phyloP scores from a whole-genome alignment of 2,113 vertebrate genomes.

The Hippoglossus stenolepis region DNA sequence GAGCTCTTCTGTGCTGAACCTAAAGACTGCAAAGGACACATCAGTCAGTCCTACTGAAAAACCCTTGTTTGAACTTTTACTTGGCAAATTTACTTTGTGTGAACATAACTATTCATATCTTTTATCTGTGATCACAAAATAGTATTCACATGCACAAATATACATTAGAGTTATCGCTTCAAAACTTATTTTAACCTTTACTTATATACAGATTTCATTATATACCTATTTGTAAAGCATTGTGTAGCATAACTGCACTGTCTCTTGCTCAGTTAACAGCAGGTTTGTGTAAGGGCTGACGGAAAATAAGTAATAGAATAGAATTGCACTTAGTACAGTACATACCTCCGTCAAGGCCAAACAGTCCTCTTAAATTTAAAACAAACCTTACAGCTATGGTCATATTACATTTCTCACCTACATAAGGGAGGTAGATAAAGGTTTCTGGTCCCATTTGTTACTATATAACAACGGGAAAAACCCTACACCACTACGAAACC shows the following conservation, averaged over 20 bases:
- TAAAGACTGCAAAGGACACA: conserved; percentile 79
- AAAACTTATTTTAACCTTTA: background rate
- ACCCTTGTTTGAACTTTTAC: too few relatives aligned
- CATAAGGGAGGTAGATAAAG: too few relatives aligned
- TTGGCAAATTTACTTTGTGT: too few relatives aligned
- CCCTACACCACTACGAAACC: too few relatives aligned
- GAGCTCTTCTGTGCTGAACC: conserved; percentile 86
- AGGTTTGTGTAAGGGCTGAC: background rate
- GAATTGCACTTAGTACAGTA: background rate
- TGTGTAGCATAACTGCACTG: background rate
- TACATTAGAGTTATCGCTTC: background rate
- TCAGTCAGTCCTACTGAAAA: conserved; percentile 1
- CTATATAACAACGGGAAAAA: too few relatives aligned
- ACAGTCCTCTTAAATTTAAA: too few relatives aligned
- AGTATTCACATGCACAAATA: background rate
- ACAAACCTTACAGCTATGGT: too few relatives aligned
- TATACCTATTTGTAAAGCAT: background rate
- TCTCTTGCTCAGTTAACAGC: background rate
- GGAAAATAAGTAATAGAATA: background rate
- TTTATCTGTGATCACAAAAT: background rate
- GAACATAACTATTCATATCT: background rate
- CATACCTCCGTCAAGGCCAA: too few relatives aligned
- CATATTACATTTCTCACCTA: too few relatives aligned
- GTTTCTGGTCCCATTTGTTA: too few relatives aligned
- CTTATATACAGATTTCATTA: background rate